phyloP scores from a whole-genome alignment of 2,113 vertebrate species.

The Thermophis baileyi region DNA sequence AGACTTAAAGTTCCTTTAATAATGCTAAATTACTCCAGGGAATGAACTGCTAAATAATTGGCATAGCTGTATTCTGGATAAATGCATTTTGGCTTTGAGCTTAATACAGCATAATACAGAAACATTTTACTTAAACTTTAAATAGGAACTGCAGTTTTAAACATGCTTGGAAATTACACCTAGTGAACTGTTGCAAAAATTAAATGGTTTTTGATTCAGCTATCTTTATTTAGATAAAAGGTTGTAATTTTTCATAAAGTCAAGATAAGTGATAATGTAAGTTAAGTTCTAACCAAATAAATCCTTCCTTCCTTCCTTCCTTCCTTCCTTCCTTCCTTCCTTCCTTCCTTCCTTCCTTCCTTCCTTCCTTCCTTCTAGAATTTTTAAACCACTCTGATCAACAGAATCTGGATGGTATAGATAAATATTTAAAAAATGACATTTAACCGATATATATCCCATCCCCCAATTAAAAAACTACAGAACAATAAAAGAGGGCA shows the following conservation, averaged over 20 bases:
- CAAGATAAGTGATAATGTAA: background rate
- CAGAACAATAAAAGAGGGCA: background rate
- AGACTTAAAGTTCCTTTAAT: constrained; percentile 16
- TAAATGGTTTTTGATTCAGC: background rate
- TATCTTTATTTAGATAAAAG: background rate
- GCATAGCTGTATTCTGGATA: background rate
- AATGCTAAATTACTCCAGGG: constrained; percentile 14
- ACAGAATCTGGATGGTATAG: background rate
- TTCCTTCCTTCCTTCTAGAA: background rate
- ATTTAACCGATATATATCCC: background rate
- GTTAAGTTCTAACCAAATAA: background rate
- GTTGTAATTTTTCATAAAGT: background rate
- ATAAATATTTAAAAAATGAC: background rate
- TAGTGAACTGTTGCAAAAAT: background rate
- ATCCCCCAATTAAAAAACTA: background rate
- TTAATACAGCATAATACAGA: background rate
- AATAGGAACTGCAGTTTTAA: background rate
- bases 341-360: background rate
- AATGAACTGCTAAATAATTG: constrained; percentile 10
- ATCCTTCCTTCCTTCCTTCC: background rate
- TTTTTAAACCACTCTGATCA: background rate
- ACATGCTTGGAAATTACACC: background rate
- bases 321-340: background rate
- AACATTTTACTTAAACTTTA: background rate
- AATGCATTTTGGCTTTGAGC: background rate